These are phyloP conservation scores for Hystrix cristata DNA, from an alignment of 2,113 vertebrate genomes.

Conservation along the genomic window DNA sequence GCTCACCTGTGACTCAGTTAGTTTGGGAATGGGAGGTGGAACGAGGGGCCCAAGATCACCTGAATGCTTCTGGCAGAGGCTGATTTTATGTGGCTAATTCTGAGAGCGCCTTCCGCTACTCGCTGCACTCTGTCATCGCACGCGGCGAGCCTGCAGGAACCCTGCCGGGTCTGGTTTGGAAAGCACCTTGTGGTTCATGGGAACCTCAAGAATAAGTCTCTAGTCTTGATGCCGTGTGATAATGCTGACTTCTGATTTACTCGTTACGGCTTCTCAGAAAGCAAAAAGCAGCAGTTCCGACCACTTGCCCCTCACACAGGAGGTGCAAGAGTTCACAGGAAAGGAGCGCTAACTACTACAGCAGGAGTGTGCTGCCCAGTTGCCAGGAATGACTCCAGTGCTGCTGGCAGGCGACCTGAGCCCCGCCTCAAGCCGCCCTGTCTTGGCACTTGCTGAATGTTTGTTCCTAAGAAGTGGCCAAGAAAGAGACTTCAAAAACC, in stretches of 20 bases:
- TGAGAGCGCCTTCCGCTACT: not conserved
- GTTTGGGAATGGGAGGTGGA: not conserved
- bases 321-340: not conserved
- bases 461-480: not conserved
- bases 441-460: not conserved
- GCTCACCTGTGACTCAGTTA: not conserved
- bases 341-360: not conserved
- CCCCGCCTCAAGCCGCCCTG: not conserved
- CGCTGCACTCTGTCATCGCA: not conserved
- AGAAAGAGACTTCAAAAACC: not conserved
- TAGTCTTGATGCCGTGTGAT: not conserved
- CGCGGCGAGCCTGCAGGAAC: not conserved
- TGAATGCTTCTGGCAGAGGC: not conserved
- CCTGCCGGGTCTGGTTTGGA: not conserved
- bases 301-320: not conserved
- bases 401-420: not conserved
- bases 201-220: not conserved
- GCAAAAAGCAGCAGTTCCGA: not conserved
- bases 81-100: not conserved
- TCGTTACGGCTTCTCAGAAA: conserved; percentile 33
- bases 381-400: not conserved
- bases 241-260: not conserved
- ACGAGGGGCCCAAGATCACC: too few species aligned
- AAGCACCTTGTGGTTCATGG: not conserved
- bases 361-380: not conserved